Conservation (phyloP, 2,888 invertebrate species). For the Palloptera scutellata region DNA sequence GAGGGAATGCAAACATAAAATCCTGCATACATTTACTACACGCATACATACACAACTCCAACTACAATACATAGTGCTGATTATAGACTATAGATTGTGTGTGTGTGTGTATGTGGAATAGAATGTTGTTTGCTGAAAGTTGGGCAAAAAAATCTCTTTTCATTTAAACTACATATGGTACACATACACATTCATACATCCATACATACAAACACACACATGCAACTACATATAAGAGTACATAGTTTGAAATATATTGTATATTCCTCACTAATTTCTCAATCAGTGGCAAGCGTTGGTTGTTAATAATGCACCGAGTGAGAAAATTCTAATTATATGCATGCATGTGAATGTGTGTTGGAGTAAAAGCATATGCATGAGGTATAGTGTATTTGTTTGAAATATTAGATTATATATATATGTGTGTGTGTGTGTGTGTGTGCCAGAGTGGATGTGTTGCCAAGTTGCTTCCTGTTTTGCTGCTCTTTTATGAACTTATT, state of each 20-base stretch:
- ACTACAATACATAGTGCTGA: no score
- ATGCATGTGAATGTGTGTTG: background rate
- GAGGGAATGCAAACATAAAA: no score
- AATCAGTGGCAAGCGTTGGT: constrained; percentile 18
- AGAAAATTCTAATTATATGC: background rate
- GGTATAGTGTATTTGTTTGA: background rate
- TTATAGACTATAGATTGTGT: no score
- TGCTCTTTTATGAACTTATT: constrained; percentile 16
- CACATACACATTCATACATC: background rate
- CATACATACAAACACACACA: background rate
- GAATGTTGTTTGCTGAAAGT: no score
- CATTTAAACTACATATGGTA: background rate
- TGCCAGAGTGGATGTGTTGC: background rate
- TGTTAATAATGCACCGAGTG: no score
- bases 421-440: background rate
- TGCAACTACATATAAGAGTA: background rate
- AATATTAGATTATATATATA: background rate
- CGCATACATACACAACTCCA: no score
- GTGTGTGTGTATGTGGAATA: no score
- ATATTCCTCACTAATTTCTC: constrained; percentile 21
- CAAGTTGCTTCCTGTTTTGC: background rate
- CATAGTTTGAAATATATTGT: background rate
- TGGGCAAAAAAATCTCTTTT: no score
- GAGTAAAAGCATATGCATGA: background rate
- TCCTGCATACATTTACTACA: no score